phyloP scores from a whole-genome alignment of 2,888 invertebrate species.

The Diabrotica balteata region DNA sequence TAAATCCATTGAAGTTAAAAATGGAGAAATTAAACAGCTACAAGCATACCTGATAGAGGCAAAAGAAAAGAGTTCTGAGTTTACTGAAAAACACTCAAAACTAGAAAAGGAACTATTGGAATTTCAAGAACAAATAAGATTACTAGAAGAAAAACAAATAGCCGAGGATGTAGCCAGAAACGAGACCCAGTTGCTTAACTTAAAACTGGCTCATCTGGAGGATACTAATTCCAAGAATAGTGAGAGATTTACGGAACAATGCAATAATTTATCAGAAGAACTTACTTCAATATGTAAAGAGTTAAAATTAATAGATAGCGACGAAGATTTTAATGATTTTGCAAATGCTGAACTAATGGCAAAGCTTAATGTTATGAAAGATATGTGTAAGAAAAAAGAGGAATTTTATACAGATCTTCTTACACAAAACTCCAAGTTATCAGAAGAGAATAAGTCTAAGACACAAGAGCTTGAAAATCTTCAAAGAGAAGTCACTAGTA shows the following conservation, averaged over 20 bases:
- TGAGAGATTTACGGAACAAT: conserved; percentile 37
- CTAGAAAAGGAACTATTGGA: conserved; percentile 36
- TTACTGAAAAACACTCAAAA: conserved; percentile 37
- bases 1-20: conserved; percentile 34
- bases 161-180: conserved; percentile 37
- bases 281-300: conserved; percentile 30
- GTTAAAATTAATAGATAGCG: conserved; percentile 17
- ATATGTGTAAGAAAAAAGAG: conserved; percentile 32
- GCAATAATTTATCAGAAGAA: conserved; percentile 30
- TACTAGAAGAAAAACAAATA: conserved; percentile 41
- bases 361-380: conserved; percentile 27
- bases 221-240: conserved; percentile 37
- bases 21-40: conserved; percentile 31
- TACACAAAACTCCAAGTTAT: conserved; percentile 37
- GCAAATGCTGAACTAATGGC: conserved; percentile 17
- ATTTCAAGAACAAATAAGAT: conserved; percentile 37
- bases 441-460: conserved; percentile 29
- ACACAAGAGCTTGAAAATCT: conserved; percentile 7
- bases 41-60: conserved; percentile 33
- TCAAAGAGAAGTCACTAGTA: conserved; percentile 30
- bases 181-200: conserved; percentile 38
- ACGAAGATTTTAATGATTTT: conserved; percentile 2
- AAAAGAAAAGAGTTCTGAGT: conserved; percentile 33
- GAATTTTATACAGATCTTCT: conserved; percentile 35
- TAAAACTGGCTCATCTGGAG: conserved; percentile 42